Conservation (phyloP, 2,797 vertebrate genomes). For the Peromyscus melanophrys region DNA sequence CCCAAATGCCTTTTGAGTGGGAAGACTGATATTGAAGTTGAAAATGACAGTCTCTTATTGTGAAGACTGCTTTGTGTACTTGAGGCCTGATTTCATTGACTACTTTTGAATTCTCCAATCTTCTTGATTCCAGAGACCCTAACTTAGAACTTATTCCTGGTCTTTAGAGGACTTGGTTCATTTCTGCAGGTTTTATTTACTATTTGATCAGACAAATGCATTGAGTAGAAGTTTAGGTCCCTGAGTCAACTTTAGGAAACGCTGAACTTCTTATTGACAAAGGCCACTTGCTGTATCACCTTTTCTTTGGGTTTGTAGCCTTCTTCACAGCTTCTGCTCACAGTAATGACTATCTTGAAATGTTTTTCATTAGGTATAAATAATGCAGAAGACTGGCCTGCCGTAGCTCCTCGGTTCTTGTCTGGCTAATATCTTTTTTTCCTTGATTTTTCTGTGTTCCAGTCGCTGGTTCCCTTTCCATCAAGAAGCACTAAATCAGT, state of each 20-base stretch:
- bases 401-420: background rate
- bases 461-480: background rate
- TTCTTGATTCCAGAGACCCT: background rate
- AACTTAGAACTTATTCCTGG: background rate
- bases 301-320: background rate
- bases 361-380: background rate
- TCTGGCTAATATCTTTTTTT: background rate
- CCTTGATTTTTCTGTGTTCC: background rate
- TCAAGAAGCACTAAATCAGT: background rate
- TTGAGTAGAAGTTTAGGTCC: background rate
- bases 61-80: background rate
- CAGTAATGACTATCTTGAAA: background rate
- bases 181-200: slow-evolving; percentile 7
- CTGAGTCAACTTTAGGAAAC: background rate
- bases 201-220: background rate
- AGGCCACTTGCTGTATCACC: background rate
- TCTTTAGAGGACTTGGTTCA: background rate
- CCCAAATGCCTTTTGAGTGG: background rate
- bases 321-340: slow-evolving; percentile 29
- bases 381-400: background rate
- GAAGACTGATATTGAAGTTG: slow-evolving; percentile 17
- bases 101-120: background rate
- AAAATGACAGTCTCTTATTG: background rate
- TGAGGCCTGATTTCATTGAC: background rate
- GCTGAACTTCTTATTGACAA: background rate